Conservation (phyloP, 2,113 vertebrate species). For the Morone saxatilis region DNA sequence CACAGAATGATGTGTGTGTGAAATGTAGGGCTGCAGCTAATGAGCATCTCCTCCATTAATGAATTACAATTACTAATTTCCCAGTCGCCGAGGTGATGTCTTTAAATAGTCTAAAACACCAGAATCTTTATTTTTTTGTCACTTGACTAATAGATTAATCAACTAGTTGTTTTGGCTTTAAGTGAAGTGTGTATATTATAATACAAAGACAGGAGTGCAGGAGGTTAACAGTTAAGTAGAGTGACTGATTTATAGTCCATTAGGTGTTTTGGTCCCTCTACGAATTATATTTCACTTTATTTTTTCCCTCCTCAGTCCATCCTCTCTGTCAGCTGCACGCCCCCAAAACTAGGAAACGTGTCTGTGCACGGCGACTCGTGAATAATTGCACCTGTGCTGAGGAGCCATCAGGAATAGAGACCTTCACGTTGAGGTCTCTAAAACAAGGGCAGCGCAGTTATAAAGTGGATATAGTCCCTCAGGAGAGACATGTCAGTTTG, state of each 20-base stretch:
- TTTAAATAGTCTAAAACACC: neutral
- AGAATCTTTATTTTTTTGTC: neutral
- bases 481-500: slow-evolving; percentile 33
- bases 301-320: neutral
- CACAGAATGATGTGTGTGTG: no score
- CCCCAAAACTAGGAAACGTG: neutral
- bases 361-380: slow-evolving; percentile 11
- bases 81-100: no score
- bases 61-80: neutral
- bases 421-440: slow-evolving; percentile 24
- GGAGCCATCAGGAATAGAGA: slow-evolving; percentile 15
- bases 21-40: neutral
- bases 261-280: neutral
- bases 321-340: neutral
- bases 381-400: slow-evolving; percentile 5
- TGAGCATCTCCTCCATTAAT: neutral
- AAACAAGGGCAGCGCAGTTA: slow-evolving; percentile 19
- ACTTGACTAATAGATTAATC: neutral
- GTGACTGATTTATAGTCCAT: neutral
- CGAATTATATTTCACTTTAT: neutral
- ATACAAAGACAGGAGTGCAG: neutral
- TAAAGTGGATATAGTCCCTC: slow-evolving; percentile 23
- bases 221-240: neutral
- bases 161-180: neutral
- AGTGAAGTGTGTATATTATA: neutral